Percentiles rank a stretch among this genome's conserved stretches.
Evolutionary conservation across 2,797 vertebrate species (phyloP).

Genomic region (Coranthus polyacanthus): DNA sequence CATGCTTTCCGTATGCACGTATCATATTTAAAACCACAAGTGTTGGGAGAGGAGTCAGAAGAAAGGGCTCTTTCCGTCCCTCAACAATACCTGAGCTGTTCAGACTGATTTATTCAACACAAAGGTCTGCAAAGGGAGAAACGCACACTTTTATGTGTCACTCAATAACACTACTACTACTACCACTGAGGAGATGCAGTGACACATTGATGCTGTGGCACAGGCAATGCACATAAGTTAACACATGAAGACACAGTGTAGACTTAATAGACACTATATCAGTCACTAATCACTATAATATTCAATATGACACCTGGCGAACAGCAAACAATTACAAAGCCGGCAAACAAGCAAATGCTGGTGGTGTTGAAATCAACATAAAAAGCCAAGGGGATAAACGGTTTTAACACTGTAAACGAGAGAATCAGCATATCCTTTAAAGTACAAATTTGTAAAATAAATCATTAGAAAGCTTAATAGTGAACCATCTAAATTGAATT

Average conservation of each 20-base stretch:
- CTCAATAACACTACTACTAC: conserved; percentile 25
- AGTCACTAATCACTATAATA: conserved; percentile 43
- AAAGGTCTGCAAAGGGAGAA: conserved; percentile 54
- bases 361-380: conserved; percentile 33
- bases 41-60: conserved; percentile 63
- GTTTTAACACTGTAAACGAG: not conserved
- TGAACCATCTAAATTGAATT: not conserved
- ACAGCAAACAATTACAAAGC: conserved; percentile 69
- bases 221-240: conserved; percentile 9
- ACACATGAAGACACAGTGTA: not conserved
- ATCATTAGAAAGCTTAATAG: not conserved
- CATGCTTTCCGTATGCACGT: conserved; percentile 70
- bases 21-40: conserved; percentile 80
- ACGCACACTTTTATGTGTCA: conserved; percentile 61
- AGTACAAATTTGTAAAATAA: not conserved
- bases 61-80: conserved; percentile 64
- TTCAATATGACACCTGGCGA: conserved; percentile 62
- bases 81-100: conserved; percentile 73
- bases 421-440: not conserved
- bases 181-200: conserved; percentile 1
- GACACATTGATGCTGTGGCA: not conserved
- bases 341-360: conserved; percentile 49
- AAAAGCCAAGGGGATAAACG: no score
- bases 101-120: conserved; percentile 61
- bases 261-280: conserved; percentile 9